Evolutionary conservation across 1,140 invertebrate species (phyloP), one percentile per base, ranked within the genome.

Genomic region (Diuraphis noxia): DNA sequence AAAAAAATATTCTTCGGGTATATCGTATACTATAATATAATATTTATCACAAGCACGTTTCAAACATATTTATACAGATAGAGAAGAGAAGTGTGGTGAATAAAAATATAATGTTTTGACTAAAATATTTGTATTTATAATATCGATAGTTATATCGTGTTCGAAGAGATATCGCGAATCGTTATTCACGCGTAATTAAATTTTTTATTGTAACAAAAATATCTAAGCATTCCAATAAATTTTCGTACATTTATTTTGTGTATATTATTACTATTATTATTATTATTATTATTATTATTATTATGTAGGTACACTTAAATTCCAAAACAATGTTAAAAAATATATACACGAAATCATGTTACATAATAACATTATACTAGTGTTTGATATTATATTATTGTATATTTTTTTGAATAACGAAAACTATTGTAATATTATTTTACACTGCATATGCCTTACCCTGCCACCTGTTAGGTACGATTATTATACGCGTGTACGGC

Each of bases 51-150:
- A 25, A 88, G 49, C 49, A 63, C 49, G 86, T 56, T 40, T 88
- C 36, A 63, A 63, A 40, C 43, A 30, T 63, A 63, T 88, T 88
- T 63, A n/a, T n/a, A 88, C 30, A 88, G 86, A 88, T 40, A 82
- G 40, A 36, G 25, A 19, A 41, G 13, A 30, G 3, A 84, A 41
- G 23, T n/a, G 10, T n/a, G 10, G 17, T 40, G 17, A 46, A 82
- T 82, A 34, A 25, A 52, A 49, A 49, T 46, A 49, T 86, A 86
- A 85, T 34, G 84, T 85, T 46, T 49, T 52, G 34, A 41, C 21
- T 36, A 52, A 86, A 86, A 34, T 52, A 25, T 52, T 86, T 49
- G 19, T 85, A 43, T 86, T 52, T 86, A 38, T 86, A 49, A 86
- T 86, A 52, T 38, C 36, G 34, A 86, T 86, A 86, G 85, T 86